A percentile compares a stretch with the other conserved stretches of the same genome.
Evolutionary conservation across 2,797 vertebrate species (phyloP).

Genomic region (Staurois parvus): DNA sequence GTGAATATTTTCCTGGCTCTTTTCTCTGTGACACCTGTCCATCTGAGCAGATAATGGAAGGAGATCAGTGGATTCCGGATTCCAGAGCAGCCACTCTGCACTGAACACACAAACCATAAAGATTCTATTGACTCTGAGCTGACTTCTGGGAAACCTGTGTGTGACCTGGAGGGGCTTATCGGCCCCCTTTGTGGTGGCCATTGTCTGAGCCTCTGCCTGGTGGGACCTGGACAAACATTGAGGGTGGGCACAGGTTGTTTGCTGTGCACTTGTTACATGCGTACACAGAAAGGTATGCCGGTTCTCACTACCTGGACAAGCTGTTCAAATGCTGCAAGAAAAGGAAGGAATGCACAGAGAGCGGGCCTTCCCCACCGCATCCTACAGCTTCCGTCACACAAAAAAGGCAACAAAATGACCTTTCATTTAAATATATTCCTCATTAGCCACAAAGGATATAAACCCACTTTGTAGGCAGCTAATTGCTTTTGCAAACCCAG

Average conservation of each 20-base stretch:
- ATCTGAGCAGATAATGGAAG: background rate
- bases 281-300: constrained; percentile 21
- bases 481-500: too few species aligned
- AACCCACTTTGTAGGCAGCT: too few species aligned
- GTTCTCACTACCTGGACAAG: background rate
- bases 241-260: constrained; percentile 16
- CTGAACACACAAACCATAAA: constrained; percentile 43
- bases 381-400: too few species aligned
- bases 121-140: background rate
- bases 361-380: background rate
- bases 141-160: constrained; percentile 23
- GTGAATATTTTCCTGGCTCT: too few species aligned
- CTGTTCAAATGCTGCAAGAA: constrained; percentile 12
- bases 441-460: too few species aligned
- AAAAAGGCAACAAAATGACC: too few species aligned
- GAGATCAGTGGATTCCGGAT: background rate
- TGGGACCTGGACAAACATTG: constrained; percentile 23
- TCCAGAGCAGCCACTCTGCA: background rate
- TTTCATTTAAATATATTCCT: too few species aligned
- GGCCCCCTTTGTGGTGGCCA: background rate
- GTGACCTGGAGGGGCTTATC: constrained; percentile 33
- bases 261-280: constrained; percentile 16
- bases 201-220: constrained; percentile 37
- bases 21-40: too few species aligned
- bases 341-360: constrained; percentile 8